phyloP scores from a whole-genome alignment of 2,797 vertebrate genomes.

The Yasuhikotakia modesta region DNA sequence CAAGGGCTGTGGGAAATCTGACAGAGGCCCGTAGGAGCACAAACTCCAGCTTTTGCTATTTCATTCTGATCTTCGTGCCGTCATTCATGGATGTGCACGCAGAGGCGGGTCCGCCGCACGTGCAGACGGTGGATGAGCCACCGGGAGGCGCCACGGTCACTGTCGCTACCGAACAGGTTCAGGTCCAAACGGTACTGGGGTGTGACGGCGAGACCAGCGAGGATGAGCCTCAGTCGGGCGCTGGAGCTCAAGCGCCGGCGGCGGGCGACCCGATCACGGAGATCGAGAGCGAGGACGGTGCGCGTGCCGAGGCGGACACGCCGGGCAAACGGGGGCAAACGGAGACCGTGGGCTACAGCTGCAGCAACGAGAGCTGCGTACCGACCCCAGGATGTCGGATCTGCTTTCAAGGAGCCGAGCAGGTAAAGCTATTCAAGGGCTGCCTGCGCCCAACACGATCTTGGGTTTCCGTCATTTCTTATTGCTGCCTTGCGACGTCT shows the following conservation, averaged over 20 bases:
- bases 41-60: slow-evolving; percentile 55
- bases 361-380: slow-evolving; percentile 84
- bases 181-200: slow-evolving; percentile 57
- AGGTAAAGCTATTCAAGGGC: slow-evolving; percentile 70
- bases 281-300: slow-evolving; percentile 28
- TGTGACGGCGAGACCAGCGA: slow-evolving; percentile 27
- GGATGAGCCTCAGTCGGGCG: slow-evolving; percentile 19
- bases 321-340: slow-evolving; percentile 47
- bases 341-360: slow-evolving; percentile 74
- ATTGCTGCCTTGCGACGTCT: too few relatives aligned
- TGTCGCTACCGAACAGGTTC: slow-evolving; percentile 62
- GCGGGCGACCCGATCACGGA: slow-evolving; percentile 17
- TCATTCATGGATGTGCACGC: slow-evolving; percentile 68
- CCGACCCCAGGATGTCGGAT: slow-evolving; percentile 90
- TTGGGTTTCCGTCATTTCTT: background rate
- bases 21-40: slow-evolving; percentile 31
- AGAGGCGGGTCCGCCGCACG: slow-evolving; percentile 63
- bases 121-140: slow-evolving; percentile 59
- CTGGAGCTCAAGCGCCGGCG: slow-evolving; percentile 11
- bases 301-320: background rate
- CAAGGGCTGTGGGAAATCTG: slow-evolving; percentile 17
- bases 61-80: slow-evolving; percentile 50
- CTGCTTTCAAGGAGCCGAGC: slow-evolving; percentile 92
- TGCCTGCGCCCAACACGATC: background rate
- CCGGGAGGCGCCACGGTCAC: slow-evolving; percentile 58